Evolutionary conservation across 2,113 vertebrate genomes (phyloP).

Genomic region (Chaenogobius annularis): DNA sequence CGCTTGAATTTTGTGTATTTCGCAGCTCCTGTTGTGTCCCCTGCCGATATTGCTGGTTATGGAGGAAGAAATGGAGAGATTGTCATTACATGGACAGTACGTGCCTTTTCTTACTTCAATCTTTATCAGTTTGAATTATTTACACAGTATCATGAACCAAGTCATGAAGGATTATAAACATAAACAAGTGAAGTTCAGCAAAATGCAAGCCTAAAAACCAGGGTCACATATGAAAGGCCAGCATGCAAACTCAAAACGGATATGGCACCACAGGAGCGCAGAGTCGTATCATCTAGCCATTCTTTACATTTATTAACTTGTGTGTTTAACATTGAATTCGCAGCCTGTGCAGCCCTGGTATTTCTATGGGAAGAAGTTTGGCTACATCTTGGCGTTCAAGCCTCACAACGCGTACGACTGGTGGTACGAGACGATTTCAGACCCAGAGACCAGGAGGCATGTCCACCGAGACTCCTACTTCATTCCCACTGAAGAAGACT

Average conservation of each 20-base stretch:
- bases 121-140: no score
- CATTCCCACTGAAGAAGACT: conserved; percentile 64
- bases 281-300: background rate
- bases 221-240: background rate
- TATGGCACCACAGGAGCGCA: background rate
- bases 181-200: no score
- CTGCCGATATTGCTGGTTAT: conserved; percentile 88
- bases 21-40: conserved; percentile 89
- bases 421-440: conserved; percentile 91
- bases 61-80: conserved; percentile 90
- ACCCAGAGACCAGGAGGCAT: conserved; percentile 89
- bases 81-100: conserved; percentile 92
- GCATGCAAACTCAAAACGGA: background rate
- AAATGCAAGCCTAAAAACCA: background rate
- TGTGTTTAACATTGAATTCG: background rate
- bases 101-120: conserved; percentile 25
- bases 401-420: conserved; percentile 87
- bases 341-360: conserved; percentile 92
- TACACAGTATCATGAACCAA: background rate
- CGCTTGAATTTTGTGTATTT: background rate
- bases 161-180: no score
- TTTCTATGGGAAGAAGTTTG: conserved; percentile 93
- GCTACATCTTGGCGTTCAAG: conserved; percentile 93
- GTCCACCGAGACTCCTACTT: conserved; percentile 88
- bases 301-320: background rate